These are phyloP conservation scores for Sinhomidia bicolor DNA, from an alignment of 2,888 invertebrate species.

Conservation along the genomic window DNA sequence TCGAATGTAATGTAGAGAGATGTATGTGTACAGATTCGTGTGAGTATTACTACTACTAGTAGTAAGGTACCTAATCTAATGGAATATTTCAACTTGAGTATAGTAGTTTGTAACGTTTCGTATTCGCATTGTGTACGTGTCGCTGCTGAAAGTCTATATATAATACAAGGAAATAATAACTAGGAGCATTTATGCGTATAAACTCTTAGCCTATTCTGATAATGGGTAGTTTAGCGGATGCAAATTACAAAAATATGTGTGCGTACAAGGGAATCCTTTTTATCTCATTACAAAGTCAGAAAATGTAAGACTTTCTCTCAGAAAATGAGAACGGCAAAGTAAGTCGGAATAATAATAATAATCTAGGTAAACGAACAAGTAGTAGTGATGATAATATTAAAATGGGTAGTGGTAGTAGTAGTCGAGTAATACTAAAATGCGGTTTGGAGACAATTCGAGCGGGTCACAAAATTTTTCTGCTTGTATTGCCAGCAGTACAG, in stretches of 20 bases:
- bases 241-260: conserved; percentile 11
- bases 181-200: not conserved
- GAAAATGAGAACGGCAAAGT: conserved; percentile 40
- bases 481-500: conserved; percentile 1
- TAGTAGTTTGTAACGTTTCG: not conserved
- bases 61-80: not conserved
- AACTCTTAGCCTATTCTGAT: conserved; percentile 30
- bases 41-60: not conserved
- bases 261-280: not conserved
- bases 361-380: not conserved
- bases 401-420: too few species aligned
- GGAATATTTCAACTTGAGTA: not conserved
- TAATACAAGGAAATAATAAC: too few species aligned
- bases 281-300: conserved; percentile 8
- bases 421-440: conserved; percentile 40
- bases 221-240: conserved; percentile 30
- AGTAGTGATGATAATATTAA: not conserved
- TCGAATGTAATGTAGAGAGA: too few species aligned
- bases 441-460: conserved; percentile 57
- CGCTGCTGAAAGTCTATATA: too few species aligned
- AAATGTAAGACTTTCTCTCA: conserved; percentile 42
- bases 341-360: too few species aligned
- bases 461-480: conserved; percentile 35
- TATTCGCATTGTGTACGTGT: not conserved
- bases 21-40: too few species aligned